A percentile compares a stretch with the other conserved stretches of the same genome.
These are phyloP conservation scores for Uria aalge DNA, from an alignment of 2,113 vertebrate species.

Conservation along the genomic window DNA sequence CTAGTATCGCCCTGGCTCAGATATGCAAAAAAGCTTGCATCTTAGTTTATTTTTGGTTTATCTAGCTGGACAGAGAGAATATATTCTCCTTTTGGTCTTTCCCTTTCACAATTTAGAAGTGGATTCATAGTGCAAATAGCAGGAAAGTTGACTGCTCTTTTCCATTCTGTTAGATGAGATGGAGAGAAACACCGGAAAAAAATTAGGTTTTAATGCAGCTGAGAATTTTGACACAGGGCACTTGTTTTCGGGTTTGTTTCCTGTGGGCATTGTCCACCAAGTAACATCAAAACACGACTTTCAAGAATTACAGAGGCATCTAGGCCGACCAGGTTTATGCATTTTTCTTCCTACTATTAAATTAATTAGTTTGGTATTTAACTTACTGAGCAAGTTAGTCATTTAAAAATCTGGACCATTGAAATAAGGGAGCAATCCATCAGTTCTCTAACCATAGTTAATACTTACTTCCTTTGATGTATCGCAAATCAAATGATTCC, in stretches of 20 bases:
- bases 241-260: not conserved
- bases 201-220: not conserved
- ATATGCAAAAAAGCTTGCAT: not conserved
- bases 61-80: not conserved
- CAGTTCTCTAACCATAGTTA: not conserved
- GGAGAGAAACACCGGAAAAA: not conserved
- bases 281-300: not conserved
- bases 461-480: not conserved
- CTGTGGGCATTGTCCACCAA: not conserved
- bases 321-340: not conserved
- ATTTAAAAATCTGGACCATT: not conserved
- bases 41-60: not conserved
- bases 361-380: not conserved
- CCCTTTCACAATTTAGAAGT: not conserved
- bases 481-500: not conserved
- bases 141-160: not conserved
- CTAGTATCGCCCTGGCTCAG: not conserved
- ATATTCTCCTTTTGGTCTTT: not conserved
- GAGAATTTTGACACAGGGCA: not conserved
- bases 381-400: not conserved
- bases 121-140: not conserved
- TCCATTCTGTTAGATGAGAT: not conserved
- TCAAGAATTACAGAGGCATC: not conserved
- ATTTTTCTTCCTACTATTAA: not conserved
- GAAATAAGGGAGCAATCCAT: not conserved